Conservation (phyloP, 2,797 vertebrate genomes). For the Sebastes melanostomus region DNA sequence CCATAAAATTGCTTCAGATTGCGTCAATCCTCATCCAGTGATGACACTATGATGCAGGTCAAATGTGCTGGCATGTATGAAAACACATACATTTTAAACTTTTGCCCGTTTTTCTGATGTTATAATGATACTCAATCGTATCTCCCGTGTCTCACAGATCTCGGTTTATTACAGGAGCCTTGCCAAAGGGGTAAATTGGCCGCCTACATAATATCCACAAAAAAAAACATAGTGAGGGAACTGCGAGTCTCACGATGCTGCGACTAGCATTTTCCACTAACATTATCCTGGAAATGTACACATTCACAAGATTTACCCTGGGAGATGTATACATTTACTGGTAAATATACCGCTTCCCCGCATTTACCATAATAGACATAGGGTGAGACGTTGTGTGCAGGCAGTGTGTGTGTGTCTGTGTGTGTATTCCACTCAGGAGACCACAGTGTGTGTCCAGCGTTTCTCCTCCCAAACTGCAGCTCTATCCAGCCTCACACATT, state of each 20-base stretch:
- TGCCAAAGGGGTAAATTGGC: slow-evolving; percentile 43
- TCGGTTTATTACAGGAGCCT: slow-evolving; percentile 17
- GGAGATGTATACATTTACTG: slow-evolving; percentile 39
- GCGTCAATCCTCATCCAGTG: neutral
- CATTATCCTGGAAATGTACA: slow-evolving; percentile 54
- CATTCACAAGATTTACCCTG: slow-evolving; percentile 50
- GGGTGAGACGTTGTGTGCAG: neutral
- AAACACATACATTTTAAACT: slow-evolving; percentile 15
- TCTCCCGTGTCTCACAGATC: slow-evolving; percentile 5
- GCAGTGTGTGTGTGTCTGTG: neutral
- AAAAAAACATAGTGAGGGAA: slow-evolving; percentile 24
- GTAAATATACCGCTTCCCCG: slow-evolving; percentile 38
- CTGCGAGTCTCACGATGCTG: slow-evolving; percentile 32
- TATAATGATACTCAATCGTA: neutral
- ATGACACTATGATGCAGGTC: slow-evolving; percentile 6
- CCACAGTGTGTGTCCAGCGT: slow-evolving; percentile 30
- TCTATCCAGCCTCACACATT: slow-evolving; percentile 36
- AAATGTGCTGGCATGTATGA: slow-evolving; percentile 14
- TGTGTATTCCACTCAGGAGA: slow-evolving; percentile 33
- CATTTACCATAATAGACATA: slow-evolving; percentile 35
- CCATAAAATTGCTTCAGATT: neutral
- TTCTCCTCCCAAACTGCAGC: slow-evolving; percentile 47
- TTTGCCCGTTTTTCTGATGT: neutral
- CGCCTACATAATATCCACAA: slow-evolving; percentile 26
- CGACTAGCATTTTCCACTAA: slow-evolving; percentile 45